A percentile compares a stretch with the other conserved stretches of the same genome.
Conservation (phyloP, 2,888 invertebrate genomes). For the Lapara coniferarum region DNA sequence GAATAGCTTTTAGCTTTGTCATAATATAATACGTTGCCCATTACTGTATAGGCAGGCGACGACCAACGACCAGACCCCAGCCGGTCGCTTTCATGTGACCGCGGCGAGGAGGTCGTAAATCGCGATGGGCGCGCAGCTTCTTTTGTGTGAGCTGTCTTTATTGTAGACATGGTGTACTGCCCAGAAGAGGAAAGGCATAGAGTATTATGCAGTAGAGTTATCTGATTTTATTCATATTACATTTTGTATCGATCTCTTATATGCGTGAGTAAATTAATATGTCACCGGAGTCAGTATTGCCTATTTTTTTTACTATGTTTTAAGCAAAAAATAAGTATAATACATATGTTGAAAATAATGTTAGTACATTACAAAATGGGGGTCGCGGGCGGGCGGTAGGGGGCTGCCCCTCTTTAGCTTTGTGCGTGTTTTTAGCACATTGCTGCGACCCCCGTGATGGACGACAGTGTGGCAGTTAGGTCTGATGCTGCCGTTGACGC, state of each 20-base stretch:
- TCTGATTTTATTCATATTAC: no score
- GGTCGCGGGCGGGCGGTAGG: no score
- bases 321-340: not conserved
- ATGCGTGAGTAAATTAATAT: no score
- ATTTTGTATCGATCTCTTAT: no score
- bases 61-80: not conserved
- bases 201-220: not conserved
- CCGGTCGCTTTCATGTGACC: slow-evolving; percentile 49
- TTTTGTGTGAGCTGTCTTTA: slow-evolving; percentile 42
- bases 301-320: not conserved
- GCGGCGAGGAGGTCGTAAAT: slow-evolving; percentile 51
- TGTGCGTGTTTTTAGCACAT: no score
- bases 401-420: no score
- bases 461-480: no score
- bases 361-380: no score
- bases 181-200: not conserved
- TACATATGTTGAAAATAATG: not conserved
- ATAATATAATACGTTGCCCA: not conserved
- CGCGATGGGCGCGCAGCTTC: slow-evolving; percentile 48
- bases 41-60: not conserved
- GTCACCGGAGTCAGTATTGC: no score
- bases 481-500: no score
- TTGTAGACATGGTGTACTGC: slow-evolving; percentile 29
- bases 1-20: not conserved
- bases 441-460: no score